Percentiles rank a stretch among this genome's conserved stretches.
Conservation (phyloP, 1,140 invertebrate species). For the Drosophila nebulosa region DNA sequence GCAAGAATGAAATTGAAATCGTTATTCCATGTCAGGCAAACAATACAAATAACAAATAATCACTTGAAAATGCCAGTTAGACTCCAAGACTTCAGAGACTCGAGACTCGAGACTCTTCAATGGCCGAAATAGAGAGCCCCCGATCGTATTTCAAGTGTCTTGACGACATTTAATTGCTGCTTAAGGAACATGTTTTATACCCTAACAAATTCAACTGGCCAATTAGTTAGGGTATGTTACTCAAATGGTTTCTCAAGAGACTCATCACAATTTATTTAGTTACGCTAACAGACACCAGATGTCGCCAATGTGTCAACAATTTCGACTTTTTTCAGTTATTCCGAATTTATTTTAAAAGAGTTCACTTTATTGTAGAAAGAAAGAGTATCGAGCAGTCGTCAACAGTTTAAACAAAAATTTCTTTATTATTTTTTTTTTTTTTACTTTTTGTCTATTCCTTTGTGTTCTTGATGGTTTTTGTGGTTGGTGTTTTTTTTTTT, state of each 20-base stretch:
- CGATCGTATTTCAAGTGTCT: constrained; percentile 43
- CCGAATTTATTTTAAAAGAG: no score
- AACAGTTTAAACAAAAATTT: no score
- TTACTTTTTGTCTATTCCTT: background rate
- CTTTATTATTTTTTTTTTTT: constrained; percentile 25
- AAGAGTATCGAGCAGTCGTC: no score
- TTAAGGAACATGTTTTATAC: constrained; percentile 27
- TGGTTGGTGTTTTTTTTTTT: background rate
- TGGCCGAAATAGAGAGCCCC: constrained; percentile 3
- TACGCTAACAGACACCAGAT: no score
- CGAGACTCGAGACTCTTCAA: constrained; percentile 28
- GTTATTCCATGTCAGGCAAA: constrained; percentile 31
- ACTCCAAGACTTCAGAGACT: background rate
- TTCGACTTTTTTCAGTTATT: no score
- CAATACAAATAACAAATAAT: constrained; percentile 45
- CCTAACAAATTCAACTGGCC: background rate
- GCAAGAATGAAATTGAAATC: background rate
- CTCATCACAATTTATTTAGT: no score
- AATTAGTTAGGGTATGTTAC: no score
- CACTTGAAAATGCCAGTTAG: constrained; percentile 53
- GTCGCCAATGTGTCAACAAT: no score
- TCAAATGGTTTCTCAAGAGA: no score
- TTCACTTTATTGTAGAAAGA: no score
- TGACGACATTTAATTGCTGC: constrained; percentile 46
- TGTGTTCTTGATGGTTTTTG: background rate